A percentile compares a stretch with the other conserved stretches of the same genome.
Evolutionary conservation across 2,888 invertebrate genomes (phyloP).

Genomic region (Brachyptera risi): DNA sequence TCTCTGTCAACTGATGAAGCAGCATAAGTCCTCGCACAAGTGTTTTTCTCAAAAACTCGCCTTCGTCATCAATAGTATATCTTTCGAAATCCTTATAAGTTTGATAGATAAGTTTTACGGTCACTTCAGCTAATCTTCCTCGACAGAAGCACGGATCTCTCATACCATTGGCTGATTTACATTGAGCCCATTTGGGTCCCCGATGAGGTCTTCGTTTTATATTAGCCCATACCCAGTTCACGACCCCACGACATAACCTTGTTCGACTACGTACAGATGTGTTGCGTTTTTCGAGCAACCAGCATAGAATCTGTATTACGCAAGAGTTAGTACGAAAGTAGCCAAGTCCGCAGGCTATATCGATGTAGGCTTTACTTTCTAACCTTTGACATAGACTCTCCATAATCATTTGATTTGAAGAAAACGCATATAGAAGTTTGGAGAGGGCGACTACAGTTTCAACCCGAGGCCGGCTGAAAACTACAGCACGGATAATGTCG

Average conservation of each 20-base stretch:
- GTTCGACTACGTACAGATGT: not conserved
- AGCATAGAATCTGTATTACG: slow-evolving; percentile 12
- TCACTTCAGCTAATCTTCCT: slow-evolving; percentile 3
- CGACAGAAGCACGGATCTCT: slow-evolving; percentile 1
- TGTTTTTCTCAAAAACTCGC: not conserved
- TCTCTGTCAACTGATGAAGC: slow-evolving; percentile 11
- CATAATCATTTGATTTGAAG: not conserved
- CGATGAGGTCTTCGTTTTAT: not conserved
- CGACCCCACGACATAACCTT: not conserved
- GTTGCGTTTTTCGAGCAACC: slow-evolving; percentile 1
- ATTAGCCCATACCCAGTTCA: slow-evolving; percentile 12
- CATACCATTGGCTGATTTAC: not conserved
- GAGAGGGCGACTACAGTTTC: not conserved
- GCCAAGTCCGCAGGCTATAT: not conserved
- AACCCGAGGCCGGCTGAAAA: not conserved
- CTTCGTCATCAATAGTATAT: not conserved
- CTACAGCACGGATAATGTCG: not conserved
- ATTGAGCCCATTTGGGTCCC: not conserved
- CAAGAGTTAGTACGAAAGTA: not conserved
- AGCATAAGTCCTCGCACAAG: slow-evolving; percentile 17
- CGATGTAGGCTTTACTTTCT: not conserved
- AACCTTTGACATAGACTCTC: not conserved
- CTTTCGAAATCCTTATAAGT: not conserved
- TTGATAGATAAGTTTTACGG: not conserved
- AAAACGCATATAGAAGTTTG: not conserved